Evolutionary conservation across 2,113 vertebrate species (phyloP).

Genomic region (Lutjanus erythropterus): DNA sequence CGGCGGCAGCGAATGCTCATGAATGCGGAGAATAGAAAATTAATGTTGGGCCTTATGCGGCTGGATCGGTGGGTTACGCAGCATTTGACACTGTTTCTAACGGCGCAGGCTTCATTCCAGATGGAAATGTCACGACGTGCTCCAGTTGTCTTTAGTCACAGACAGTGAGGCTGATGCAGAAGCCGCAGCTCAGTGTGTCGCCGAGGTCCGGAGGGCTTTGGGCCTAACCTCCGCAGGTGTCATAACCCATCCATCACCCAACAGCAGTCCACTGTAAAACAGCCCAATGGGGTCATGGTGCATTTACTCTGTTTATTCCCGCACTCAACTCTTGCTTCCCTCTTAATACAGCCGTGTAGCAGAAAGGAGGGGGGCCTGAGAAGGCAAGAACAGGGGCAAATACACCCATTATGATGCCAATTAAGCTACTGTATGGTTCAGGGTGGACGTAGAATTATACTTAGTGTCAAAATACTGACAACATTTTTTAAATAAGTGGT

Average conservation of each 20-base stretch:
- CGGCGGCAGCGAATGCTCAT: constrained; percentile 69
- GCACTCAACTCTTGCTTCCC: constrained; percentile 25
- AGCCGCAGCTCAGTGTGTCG: constrained; percentile 54
- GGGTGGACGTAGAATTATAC: neutral
- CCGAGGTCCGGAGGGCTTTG: constrained; percentile 57
- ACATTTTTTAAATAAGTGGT: neutral
- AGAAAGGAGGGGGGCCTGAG: constrained; percentile 4
- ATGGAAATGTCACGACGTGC: constrained; percentile 77
- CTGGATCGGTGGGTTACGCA: constrained; percentile 51
- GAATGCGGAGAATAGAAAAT: constrained; percentile 76
- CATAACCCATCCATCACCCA: constrained; percentile 77
- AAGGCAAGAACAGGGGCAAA: constrained; percentile 4
- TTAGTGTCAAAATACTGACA: neutral
- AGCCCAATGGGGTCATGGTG: constrained; percentile 65
- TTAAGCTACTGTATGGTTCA: neutral
- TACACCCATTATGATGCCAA: constrained; percentile 11
- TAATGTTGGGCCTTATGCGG: constrained; percentile 60
- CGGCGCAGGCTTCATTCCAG: constrained; percentile 48
- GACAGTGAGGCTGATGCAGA: constrained; percentile 50
- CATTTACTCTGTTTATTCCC: constrained; percentile 63
- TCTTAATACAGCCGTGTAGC: constrained; percentile 35
- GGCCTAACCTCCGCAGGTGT: constrained; percentile 74
- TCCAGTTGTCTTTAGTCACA: constrained; percentile 72
- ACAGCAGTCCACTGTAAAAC: constrained; percentile 65
- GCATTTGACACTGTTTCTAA: constrained; percentile 62